Evolutionary conservation across 1,140 invertebrate genomes (phyloP), one percentile per base, ranked within the genome.

Genomic region (Cepaea nemoralis): DNA sequence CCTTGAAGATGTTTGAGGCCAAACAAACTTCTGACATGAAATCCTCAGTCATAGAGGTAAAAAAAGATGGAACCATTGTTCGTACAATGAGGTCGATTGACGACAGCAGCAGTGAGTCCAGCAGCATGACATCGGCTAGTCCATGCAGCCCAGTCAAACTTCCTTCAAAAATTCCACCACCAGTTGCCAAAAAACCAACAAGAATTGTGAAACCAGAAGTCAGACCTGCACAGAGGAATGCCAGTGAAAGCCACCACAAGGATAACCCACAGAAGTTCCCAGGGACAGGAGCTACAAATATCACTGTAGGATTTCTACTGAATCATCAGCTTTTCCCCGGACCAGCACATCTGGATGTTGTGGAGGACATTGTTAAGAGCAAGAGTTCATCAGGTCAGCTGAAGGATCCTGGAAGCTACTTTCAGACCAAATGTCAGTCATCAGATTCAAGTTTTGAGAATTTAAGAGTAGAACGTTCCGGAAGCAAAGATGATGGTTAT

Each of bases 401-500:
- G 48, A 27, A 39, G 35, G 42, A 69, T 6, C 24, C 31, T 33
- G 63, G 40, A 10, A 45, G 59, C 31, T 31, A 67, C 45, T 50
- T 59, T 45, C 81, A 82, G 40, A 81, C 73, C 33, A 86, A 85
- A 50, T 83, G 78, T 70, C 82, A 84, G 31, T 85, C 87, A 16
- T 84, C 87, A 5, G 87, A 88, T 42, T 85, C 87, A 16, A 87
- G 86, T 79, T 87, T 86, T 73, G 87, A 88, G 33, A 86, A 86
- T 45, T 76, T 87, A 35, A 84, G 85, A 35, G 88, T 87, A 35
- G 89, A 83, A 93, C 74, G 88, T 66, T 89, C 90, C 93, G 95
- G 95, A 19, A 95, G 95, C 83, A 93, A 95, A 84, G 96, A 96
- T 91, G 96, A 97, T 91, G 96, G 95, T 0, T 97, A 97, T 89